These are phyloP conservation scores for Latrodectus elegans DNA, from an alignment of 2,888 invertebrate genomes.

Conservation along the genomic window DNA sequence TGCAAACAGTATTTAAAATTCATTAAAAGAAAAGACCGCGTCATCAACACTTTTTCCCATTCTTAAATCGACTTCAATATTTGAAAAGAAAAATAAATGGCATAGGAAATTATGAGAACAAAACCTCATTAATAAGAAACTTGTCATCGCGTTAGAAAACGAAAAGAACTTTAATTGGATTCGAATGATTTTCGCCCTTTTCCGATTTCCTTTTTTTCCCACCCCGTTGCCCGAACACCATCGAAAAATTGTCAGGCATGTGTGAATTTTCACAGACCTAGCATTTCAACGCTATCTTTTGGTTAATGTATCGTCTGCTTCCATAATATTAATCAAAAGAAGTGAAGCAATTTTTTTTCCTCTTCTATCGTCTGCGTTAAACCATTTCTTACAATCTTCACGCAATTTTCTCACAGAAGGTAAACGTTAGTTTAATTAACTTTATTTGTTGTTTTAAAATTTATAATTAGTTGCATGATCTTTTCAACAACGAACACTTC, in stretches of 20 bases:
- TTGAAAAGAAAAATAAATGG: not conserved
- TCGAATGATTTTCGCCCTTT: constrained; percentile 55
- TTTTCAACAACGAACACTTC: constrained; percentile 37
- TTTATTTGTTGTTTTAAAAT: constrained; percentile 48
- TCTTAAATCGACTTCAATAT: not conserved
- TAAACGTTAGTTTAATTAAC: constrained; percentile 64
- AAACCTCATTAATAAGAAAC: constrained; percentile 64
- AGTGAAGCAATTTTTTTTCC: constrained; percentile 24
- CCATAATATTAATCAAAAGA: constrained; percentile 61
- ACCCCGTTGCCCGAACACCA: constrained; percentile 19
- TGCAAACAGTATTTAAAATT: too few species aligned
- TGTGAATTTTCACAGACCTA: constrained; percentile 63
- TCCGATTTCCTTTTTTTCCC: constrained; percentile 25
- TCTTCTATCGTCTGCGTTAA: constrained; percentile 7
- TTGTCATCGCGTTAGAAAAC: constrained; percentile 50
- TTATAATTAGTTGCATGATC: constrained; percentile 58
- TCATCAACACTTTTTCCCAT: too few species aligned
- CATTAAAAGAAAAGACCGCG: too few species aligned
- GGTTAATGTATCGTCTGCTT: constrained; percentile 47
- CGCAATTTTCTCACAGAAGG: constrained; percentile 16
- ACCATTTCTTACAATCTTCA: constrained; percentile 26
- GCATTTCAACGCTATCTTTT: constrained; percentile 47
- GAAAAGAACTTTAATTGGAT: constrained; percentile 60
- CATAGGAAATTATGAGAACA: constrained; percentile 16
- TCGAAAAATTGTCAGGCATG: constrained; percentile 54